Evolutionary conservation across 1,140 invertebrate genomes (phyloP).

Genomic region (Cepaea nemoralis): DNA sequence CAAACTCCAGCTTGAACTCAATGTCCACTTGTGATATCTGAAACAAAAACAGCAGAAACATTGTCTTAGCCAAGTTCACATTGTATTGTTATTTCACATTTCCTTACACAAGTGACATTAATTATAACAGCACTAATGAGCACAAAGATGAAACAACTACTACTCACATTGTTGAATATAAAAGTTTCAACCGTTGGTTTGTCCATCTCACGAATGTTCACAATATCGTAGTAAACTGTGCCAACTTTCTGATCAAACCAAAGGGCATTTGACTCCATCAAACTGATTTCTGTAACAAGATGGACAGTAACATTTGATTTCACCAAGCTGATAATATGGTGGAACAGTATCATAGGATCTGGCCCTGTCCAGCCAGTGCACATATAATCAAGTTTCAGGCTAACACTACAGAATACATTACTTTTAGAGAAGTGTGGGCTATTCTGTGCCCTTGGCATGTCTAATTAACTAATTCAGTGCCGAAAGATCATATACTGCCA

Average conservation of each 20-base stretch:
- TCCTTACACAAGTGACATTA: not conserved
- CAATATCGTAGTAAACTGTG: conserved; percentile 49
- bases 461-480: too few species aligned
- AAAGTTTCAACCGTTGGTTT: conserved; percentile 51
- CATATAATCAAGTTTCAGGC: too few species aligned
- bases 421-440: too few species aligned
- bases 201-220: conserved; percentile 47
- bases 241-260: conserved; percentile 55
- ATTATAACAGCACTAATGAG: too few species aligned
- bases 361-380: too few species aligned
- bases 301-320: not conserved
- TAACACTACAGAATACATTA: too few species aligned
- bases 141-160: not conserved
- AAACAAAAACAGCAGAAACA: not conserved
- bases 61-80: not conserved
- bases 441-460: too few species aligned
- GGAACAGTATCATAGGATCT: too few species aligned
- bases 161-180: conserved; percentile 58
- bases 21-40: conserved; percentile 61
- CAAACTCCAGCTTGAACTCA: conserved; percentile 55
- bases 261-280: conserved; percentile 61
- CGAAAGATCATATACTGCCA: too few species aligned
- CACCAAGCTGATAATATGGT: not conserved
- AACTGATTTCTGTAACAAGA: conserved; percentile 51
- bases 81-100: too few species aligned